Conservation (phyloP, 2,888 invertebrate genomes). For the Stramonita haemastoma region DNA sequence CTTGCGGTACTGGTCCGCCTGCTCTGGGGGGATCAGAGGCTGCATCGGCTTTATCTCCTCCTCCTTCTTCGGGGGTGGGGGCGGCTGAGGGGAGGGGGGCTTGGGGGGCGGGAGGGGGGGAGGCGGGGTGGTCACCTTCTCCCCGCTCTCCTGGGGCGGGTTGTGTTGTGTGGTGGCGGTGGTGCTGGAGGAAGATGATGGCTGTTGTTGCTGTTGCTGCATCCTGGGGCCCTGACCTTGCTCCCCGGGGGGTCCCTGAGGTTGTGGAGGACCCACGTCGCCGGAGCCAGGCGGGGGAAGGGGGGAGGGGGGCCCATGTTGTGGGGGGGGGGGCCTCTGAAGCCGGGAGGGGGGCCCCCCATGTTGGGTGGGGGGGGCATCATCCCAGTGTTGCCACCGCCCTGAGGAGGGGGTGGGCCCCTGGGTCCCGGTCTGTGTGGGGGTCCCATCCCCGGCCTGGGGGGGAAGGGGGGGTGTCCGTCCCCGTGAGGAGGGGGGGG, state of each 20-base stretch:
- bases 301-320: conserved; percentile 57
- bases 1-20: conserved; percentile 73
- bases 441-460: conserved; percentile 46
- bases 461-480: conserved; percentile 38
- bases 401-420: conserved; percentile 41
- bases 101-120: conserved; percentile 71
- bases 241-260: neutral
- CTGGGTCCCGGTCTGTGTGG: conserved; percentile 45
- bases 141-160: conserved; percentile 25
- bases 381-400: conserved; percentile 29
- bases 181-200: neutral
- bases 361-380: conserved; percentile 41
- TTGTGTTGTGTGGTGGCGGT: neutral
- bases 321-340: conserved; percentile 46
- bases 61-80: conserved; percentile 66
- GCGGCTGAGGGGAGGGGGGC: conserved; percentile 69
- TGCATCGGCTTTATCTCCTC: conserved; percentile 58
- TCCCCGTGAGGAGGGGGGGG: conserved; percentile 46
- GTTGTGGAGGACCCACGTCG: conserved; percentile 29
- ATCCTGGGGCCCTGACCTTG: conserved; percentile 32
- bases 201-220: neutral
- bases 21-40: conserved; percentile 72
- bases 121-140: conserved; percentile 47
- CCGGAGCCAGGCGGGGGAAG: conserved; percentile 60
- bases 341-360: conserved; percentile 45